Conservation (phyloP, 2,113 vertebrate genomes). For the Glareola pratincola region DNA sequence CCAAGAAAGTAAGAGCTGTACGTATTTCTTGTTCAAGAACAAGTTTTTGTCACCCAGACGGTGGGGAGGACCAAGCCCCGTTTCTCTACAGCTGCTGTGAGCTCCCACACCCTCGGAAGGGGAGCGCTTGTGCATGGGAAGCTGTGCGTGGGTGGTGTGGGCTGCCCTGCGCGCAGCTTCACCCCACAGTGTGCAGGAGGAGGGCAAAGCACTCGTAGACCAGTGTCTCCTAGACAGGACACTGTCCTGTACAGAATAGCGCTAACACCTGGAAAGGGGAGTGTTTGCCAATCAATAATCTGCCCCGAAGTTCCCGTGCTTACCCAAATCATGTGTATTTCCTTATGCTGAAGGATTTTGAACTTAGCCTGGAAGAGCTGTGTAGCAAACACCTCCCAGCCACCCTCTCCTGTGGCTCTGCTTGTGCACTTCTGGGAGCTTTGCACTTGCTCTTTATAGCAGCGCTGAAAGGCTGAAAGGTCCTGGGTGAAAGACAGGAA, state of each 20-base stretch:
- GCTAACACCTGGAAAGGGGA: not conserved
- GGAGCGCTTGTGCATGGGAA: no score
- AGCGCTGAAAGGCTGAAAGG: not conserved
- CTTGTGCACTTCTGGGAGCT: not conserved
- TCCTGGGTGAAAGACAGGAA: not conserved
- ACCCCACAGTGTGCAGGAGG: not conserved
- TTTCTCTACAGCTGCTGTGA: not conserved
- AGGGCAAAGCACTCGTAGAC: not conserved
- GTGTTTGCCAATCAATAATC: not conserved
- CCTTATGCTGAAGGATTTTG: not conserved
- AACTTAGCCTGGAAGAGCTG: not conserved
- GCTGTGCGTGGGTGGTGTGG: not conserved
- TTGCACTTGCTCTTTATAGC: not conserved
- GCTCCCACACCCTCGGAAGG: accelerated
- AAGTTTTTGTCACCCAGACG: not conserved
- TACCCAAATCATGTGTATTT: not conserved
- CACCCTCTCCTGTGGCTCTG: not conserved
- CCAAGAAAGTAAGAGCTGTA: not conserved
- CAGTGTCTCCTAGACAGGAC: not conserved
- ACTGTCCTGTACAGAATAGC: not conserved
- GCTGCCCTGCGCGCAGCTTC: not conserved
- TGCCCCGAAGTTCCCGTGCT: accelerated
- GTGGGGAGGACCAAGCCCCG: not conserved
- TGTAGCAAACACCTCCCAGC: not conserved
- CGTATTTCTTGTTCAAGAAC: not conserved